Percentiles rank a stretch among this genome's conserved stretches.
phyloP scores from a whole-genome alignment of 2,797 vertebrate genomes.

The Lateolabrax maculatus region DNA sequence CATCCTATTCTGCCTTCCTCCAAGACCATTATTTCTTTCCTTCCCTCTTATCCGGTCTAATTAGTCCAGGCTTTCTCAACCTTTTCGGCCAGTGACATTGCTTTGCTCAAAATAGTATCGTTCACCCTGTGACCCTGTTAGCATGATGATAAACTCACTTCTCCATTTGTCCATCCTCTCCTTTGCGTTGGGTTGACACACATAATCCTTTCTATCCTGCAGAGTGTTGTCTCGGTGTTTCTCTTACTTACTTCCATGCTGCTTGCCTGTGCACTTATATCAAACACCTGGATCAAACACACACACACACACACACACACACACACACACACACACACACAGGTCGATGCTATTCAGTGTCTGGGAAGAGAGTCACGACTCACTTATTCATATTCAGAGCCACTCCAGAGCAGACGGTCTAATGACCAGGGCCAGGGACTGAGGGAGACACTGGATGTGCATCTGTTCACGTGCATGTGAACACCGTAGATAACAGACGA shows the following conservation, averaged over 20 bases:
- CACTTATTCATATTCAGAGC: constrained; percentile 80
- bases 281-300: constrained; percentile 41
- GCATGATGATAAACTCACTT: not conserved
- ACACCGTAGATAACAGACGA: constrained; percentile 1
- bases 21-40: not conserved
- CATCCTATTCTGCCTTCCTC: not conserved
- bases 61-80: not conserved
- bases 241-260: not conserved
- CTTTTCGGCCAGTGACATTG: too few species aligned
- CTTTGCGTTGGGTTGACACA: too few species aligned
- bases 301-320: constrained; percentile 24
- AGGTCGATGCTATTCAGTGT: not conserved
- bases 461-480: constrained; percentile 8
- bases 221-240: not conserved
- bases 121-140: not conserved
- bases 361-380: constrained; percentile 74
- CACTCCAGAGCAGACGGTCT: constrained; percentile 65
- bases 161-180: not conserved
- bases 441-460: constrained; percentile 29
- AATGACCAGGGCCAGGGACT: constrained; percentile 63
- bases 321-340: constrained; percentile 6
- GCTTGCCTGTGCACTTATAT: constrained; percentile 19
- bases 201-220: constrained; percentile 1
- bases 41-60: not conserved
- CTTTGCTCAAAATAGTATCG: too few species aligned